phyloP scores from a whole-genome alignment of 1,140 invertebrate genomes.

The Bombus waltoni region DNA sequence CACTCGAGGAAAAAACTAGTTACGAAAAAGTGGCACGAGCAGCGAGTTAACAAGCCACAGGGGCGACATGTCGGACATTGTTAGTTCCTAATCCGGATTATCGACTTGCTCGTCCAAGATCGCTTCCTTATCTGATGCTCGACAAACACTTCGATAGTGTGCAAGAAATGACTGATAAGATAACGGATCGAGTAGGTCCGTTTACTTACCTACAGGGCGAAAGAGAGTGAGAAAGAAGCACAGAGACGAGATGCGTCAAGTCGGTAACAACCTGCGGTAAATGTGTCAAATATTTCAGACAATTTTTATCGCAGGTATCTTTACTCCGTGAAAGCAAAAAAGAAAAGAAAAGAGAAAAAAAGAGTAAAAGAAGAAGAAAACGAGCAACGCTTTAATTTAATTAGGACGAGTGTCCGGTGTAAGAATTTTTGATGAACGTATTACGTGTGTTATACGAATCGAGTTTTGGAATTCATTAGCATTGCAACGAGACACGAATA shows the following conservation, averaged over 20 bases:
- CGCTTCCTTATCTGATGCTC: conserved; percentile 50
- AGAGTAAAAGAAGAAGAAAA: too few relatives aligned
- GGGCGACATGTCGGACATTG: conserved; percentile 14
- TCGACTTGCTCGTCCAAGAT: conserved; percentile 23
- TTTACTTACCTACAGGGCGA: not conserved
- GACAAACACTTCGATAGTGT: conserved; percentile 31
- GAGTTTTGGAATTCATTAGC: too few relatives aligned
- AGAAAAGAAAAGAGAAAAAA: not conserved
- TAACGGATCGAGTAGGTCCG: conserved; percentile 32
- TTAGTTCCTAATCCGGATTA: conserved; percentile 47
- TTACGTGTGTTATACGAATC: too few relatives aligned
- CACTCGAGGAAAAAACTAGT: conserved; percentile 37
- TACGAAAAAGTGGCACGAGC: conserved; percentile 50
- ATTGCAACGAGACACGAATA: too few relatives aligned
- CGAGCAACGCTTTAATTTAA: too few relatives aligned
- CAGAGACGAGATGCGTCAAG: not conserved
- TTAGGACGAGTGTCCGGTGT: too few relatives aligned
- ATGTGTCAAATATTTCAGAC: conserved; percentile 19
- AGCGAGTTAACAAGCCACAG: conserved; percentile 36
- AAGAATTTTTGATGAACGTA: too few relatives aligned
- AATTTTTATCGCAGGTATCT: not conserved
- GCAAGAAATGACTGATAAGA: conserved; percentile 57
- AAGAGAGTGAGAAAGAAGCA: not conserved
- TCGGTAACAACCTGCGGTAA: conserved; percentile 10
- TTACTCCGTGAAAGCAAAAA: not conserved